Evolutionary conservation across 1,140 invertebrate genomes (phyloP), one percentile per base, ranked within the genome.

Genomic region (Plectrocnemia conspersa): DNA sequence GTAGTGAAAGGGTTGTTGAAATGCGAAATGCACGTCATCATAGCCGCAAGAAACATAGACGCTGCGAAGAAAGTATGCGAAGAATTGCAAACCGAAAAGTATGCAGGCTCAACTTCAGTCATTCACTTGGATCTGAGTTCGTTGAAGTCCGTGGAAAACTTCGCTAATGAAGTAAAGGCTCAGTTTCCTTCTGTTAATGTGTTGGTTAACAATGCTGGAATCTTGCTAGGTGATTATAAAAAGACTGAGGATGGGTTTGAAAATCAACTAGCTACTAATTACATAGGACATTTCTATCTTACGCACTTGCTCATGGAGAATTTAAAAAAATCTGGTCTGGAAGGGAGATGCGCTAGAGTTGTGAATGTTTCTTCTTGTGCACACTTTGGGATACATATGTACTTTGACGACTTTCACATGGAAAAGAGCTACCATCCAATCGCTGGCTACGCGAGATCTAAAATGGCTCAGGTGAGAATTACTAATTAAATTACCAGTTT

Each of bases 281-380:
- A 92, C 67, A 72, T 93, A 52, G 84, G 88, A n/a, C 92, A 95
- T 68, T 94, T 93, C 71, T 75, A 92, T 59, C 71, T 97, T 40
- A 91, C 86, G n/a, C 82, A 90, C 64, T 70, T 91, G 55, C 70
- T 96, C 10, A 68, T 94, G 64, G 86, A 89, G 35, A 69, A 81
- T 52, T 64, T 93, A 32, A 80, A 82, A 64, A 77, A 77, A 15
- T 78, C 78, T 13, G 81, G 81, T 3, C 63, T 68, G 23, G 50
- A 64, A 19, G 72, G 16, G 10, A 15, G 29, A 18, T 19, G 18
- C 11, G 15, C 24, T 47, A 21, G 92, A 65, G 79, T 97, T 24
- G 79, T 97, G 0, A 93, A 93, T 75, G 85, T 96, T 1, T 84
- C 89, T 0, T 95, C 92, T 0, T 83, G 83, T 66, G 87, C 85